phyloP scores from a whole-genome alignment of 2,113 vertebrate genomes.

The Trematomus loennbergii region DNA sequence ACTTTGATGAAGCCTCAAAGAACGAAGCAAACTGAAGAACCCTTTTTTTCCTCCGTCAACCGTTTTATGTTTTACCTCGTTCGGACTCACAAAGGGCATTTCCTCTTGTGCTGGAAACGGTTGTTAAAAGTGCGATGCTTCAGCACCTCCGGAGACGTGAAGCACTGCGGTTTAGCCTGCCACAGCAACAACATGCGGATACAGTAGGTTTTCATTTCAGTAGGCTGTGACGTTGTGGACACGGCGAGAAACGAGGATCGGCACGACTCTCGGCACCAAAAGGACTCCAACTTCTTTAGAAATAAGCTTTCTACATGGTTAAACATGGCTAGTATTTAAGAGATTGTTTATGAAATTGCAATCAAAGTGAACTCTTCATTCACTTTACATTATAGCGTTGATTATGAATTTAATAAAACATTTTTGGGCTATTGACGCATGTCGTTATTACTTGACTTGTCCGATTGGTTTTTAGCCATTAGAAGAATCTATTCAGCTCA shows the following conservation, averaged over 20 bases:
- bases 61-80: slow-evolving; percentile 49
- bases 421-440: slow-evolving; percentile 55
- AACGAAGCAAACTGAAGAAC: slow-evolving; percentile 94
- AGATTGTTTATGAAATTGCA: slow-evolving; percentile 70
- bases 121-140: slow-evolving; percentile 61
- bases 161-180: slow-evolving; percentile 39
- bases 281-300: slow-evolving; percentile 55
- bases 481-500: neutral
- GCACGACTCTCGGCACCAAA: slow-evolving; percentile 35
- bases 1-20: slow-evolving; percentile 99
- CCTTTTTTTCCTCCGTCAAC: neutral
- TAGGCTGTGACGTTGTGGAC: slow-evolving; percentile 30
- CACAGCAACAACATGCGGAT: slow-evolving; percentile 28
- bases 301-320: slow-evolving; percentile 44
- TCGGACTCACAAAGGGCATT: slow-evolving; percentile 61
- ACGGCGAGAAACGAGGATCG: slow-evolving; percentile 11
- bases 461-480: neutral
- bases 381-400: slow-evolving; percentile 51
- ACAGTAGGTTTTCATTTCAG: slow-evolving; percentile 47
- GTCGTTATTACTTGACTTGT: slow-evolving; percentile 23
- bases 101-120: slow-evolving; percentile 55
- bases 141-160: slow-evolving; percentile 52
- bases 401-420: slow-evolving; percentile 72
- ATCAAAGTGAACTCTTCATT: slow-evolving; percentile 48
- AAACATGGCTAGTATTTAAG: slow-evolving; percentile 69